Evolutionary conservation across 2,797 vertebrate genomes (phyloP), one percentile per base, ranked within the genome.

Genomic region (Liparis tanakae): DNA sequence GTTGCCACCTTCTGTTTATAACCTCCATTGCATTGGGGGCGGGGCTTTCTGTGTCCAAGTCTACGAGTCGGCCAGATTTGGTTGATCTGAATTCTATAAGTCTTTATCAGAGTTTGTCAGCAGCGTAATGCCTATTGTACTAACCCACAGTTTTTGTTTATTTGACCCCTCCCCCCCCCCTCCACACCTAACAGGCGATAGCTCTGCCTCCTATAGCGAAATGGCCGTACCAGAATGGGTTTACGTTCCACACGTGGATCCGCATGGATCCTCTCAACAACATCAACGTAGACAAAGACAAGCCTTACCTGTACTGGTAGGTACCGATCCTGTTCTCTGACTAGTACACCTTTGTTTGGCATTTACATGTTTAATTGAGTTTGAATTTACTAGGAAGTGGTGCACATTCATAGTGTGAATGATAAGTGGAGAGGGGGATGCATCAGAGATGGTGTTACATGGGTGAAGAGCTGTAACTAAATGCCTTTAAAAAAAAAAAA

Each of bases 241-340:
- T 99, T 87, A 98, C 98, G 46, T 99, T 99, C 93, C 98, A 99
- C 88, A 99, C 98, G 25, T 99, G 98, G 98, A 92, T 99, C 64
- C 96, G 98, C 86, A 96, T 99, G 96, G 98, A 99, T 92, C 98
- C 98, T 85, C 92, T 98, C 92, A 99, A 97, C 94, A 99, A 99
- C 93, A 98, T 99, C 85, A 99, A 98, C 43, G 96, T 99, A 73
- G 98, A 99, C 92, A 99, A 97, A 86, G 98, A 99, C 95, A 99
- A 98, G 90, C 98, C 98, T 78, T 99, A 99, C 88, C 92, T 99
- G 33, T 99, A 99, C 93, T 99, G 98, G 98, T 99, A 92, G 80
- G 97, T 96, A 79, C 33, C 41, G 2, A 2, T 18, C 25, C 5
- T 1, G 1, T 10, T 30, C 7, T 70, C 18, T 72, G 22, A 57